Conservation (phyloP, 2,113 vertebrate species). For the Neopipo cinnamomea region DNA sequence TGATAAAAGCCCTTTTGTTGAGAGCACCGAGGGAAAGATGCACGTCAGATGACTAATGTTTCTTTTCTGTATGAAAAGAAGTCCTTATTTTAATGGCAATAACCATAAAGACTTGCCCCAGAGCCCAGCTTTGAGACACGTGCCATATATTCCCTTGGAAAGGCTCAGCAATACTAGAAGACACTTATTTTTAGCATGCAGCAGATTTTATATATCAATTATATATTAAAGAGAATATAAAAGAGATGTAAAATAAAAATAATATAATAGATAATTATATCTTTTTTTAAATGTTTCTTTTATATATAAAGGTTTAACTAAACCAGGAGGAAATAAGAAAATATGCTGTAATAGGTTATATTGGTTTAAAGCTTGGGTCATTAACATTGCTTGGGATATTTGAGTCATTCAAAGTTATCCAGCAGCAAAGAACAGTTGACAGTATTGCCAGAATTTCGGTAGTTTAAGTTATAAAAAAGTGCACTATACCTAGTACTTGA, state of each 20-base stretch:
- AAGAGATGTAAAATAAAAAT: background rate
- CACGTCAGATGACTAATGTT: background rate
- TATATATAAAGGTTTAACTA: background rate
- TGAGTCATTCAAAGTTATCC: background rate
- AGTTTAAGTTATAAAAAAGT: background rate
- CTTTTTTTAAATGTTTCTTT: background rate
- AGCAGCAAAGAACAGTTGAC: background rate
- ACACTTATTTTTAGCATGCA: background rate
- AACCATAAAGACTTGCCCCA: background rate
- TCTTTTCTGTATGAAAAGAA: background rate
- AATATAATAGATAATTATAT: background rate
- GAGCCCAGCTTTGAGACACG: background rate
- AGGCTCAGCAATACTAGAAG: background rate
- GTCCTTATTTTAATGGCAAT: background rate
- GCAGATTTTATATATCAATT: background rate
- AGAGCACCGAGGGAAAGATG: fast-evolving
- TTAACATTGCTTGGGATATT: background rate
- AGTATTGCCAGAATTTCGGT: background rate
- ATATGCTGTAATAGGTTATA: background rate
- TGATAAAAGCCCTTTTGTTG: background rate
- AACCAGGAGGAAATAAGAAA: background rate
- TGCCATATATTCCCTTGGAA: background rate
- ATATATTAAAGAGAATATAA: background rate
- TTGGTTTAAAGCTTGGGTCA: background rate
- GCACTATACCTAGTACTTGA: background rate